These are phyloP conservation scores for Eidolon dupreanum DNA, from an alignment of 2,797 vertebrate genomes.

Conservation along the genomic window DNA sequence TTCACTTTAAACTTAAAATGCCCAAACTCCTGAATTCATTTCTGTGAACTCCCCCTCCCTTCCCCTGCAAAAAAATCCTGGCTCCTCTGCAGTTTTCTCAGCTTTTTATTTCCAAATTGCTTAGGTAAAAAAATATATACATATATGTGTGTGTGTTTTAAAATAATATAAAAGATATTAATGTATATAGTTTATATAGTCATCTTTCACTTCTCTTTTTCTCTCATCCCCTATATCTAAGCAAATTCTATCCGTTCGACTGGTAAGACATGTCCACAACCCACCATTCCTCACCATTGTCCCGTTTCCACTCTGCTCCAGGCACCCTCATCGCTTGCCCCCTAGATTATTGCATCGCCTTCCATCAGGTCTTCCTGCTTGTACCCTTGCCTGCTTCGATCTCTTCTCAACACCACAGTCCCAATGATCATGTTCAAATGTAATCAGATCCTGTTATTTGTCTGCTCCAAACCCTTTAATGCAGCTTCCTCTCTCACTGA, in stretches of 20 bases:
- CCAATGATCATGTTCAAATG: neutral
- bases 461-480: no score
- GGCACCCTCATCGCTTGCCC: neutral
- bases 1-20: neutral
- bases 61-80: neutral
- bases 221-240: neutral
- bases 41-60: neutral
- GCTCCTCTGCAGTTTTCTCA: neutral
- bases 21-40: neutral
- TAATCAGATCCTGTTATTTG: no score
- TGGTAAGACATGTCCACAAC: neutral
- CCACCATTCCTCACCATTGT: neutral
- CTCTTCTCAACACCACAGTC: neutral
- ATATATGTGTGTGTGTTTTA: neutral
- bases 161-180: neutral
- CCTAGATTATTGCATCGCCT: neutral
- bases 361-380: neutral
- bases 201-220: neutral
- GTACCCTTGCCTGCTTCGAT: neutral
- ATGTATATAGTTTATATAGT: neutral
- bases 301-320: neutral
- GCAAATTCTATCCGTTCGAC: neutral
- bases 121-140: neutral
- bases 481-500: no score
- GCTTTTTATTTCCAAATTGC: neutral